Base-by-base conservation (phyloP, 2,888 invertebrate genomes). In the Griposia aprilina region DNA sequence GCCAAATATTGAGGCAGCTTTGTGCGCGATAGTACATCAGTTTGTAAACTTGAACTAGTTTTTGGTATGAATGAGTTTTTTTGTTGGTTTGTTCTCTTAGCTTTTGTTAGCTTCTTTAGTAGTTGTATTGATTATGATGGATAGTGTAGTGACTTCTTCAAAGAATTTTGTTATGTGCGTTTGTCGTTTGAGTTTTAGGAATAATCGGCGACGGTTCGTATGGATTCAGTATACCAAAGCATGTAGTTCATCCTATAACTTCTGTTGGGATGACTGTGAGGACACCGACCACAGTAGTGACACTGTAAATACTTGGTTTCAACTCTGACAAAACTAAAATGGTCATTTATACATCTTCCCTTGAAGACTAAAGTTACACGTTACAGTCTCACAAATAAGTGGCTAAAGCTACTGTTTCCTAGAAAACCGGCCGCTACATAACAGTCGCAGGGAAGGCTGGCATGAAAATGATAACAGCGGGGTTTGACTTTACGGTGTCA, bases 31-130 rank as follows among this genome's bases (percentile, higher is more conserved):
- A 91, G 93, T 94, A 94, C 93, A 82, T 90, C 86, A 89, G 91
- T 90, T 92, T 91, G 94, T 95, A 94, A 94, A 96, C 96, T 96
- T 96, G 96, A 95, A 96, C 95, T 94, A 93, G 87, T 92, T 96
- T 96, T 88, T 84, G 81, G 85, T 90, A 91, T 95, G 94, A 95
- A 94, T 96, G 94, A 91, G 92, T 87, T 88, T 88, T 90, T 90
- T 90, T 91, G 89, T 93, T 88, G 76, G 74, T 83, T 89, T 83
- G 78, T 81, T 87, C 71, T 81, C 72, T 88, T 83, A 83, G 78
- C 80, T 81, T 79, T 79, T 84, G 78, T 86, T 87, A 75, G 74
- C 78, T 82, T 87, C 74, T 84, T 76, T 74, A 55, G 74, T 67
- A 76, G 74, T 74, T 71, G 60, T 6, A 23, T 52, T 84, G 69